Base-by-base conservation (phyloP, 2,888 invertebrate species). In the Trachelus iudaicus region DNA sequence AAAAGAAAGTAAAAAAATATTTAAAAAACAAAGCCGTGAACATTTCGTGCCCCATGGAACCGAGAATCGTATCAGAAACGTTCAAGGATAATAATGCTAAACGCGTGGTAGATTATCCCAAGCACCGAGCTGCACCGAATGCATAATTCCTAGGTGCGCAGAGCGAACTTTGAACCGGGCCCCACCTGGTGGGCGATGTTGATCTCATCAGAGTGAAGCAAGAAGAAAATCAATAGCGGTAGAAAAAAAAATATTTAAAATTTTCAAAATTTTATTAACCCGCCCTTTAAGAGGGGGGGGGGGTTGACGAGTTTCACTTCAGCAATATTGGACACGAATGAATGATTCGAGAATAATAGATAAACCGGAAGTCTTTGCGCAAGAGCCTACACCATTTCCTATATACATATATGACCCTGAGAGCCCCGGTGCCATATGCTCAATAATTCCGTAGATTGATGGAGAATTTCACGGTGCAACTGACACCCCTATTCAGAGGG, bases 401-500 rank as follows among this genome's bases (percentile, higher is more conserved):
- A 69, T 73, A 79, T 73, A 69, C 73, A 79, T 56, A 56, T 56
- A 56, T 23, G 56, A 23, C 56, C 56, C 56, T 9, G 56, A 56
- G 56, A 15, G 56, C 23, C 56, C 56, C 56, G 71, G 69, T 73
- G 78, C 88, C 88, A 88, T 88, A 88, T 88, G 88, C 81, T 84
- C 81, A 82, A 86, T 85, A 86, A 87, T 87, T 88, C 82, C 56
- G 84, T 85, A 87, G 85, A 89, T 89, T 83, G 85, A 89, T 89
- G 88, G 82, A 84, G 79, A 81, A 89, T 89, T 89, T 89, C 87
- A 89, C 87, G 89, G 84, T 79, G 85, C 89, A 89, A 88, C 89
- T 89, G 89, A 87, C 89, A 87, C 88, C 85, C 81, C 79, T 81
- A 83, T 82, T 56, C 56, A 23, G 23, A 56, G 56, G 56, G 56